Base-by-base conservation (phyloP, 1,140 invertebrate species). In the Drosophila azteca region DNA sequence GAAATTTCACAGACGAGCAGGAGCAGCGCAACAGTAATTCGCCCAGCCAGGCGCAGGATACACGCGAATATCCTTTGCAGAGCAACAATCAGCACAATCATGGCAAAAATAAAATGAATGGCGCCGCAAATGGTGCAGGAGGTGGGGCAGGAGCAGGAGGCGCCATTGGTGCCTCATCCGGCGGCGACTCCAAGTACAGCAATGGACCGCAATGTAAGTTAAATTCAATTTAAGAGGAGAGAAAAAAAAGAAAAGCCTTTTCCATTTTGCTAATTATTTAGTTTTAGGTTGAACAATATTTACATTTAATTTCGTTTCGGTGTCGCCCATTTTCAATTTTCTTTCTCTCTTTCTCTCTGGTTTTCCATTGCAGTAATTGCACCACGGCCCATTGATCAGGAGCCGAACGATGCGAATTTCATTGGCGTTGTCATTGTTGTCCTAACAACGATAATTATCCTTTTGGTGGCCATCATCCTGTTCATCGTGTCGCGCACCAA, bases 381-480 rank as follows among this genome's bases (percentile, higher is more conserved):
- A 46, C 90, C 91, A 74, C 90, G 89, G 57, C 91, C 91, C 79
- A 92, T 92, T 71, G 92, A 92, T 80, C 90, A 94, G 44, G 94
- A 95, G 80, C 93, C 94, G 57, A 88, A 77, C 67, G 94, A 93
- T 65, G 93, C 94, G 87, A 92, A 93, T 81, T 93, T 95, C 83
- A 95, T 96, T 81, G 95, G 95, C 24, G 93, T 96, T 77, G 94
- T 96, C 62, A 96, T 96, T 80, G 95, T 95, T 29, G 94, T 95
- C 41, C 92, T 96, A 75, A 95, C 95, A 15, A 95, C 95, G n/a
- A 94, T 96, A 67, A 96, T 96, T 74, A 92, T 96, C 7, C 92
- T 95, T 60, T 92, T 95, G 22, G 91, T 95, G 26, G 94, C 94
- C 17, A 94, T 95, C 39, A 96, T 96, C 77, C 93, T 94, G 59